phyloP scores from a whole-genome alignment of 2,888 invertebrate genomes.

The Drosophila infuscata region DNA sequence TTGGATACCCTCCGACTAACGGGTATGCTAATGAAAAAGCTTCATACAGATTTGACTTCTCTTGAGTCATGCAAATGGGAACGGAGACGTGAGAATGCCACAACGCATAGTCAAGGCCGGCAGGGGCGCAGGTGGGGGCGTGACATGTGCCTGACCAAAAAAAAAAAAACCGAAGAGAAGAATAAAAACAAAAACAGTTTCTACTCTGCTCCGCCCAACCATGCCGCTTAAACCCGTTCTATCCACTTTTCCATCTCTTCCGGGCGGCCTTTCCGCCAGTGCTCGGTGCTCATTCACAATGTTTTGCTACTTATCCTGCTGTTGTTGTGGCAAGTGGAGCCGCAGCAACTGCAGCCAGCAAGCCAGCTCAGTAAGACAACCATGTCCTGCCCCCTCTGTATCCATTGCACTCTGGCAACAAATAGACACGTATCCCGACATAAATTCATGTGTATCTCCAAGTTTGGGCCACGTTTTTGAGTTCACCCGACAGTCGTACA shows the following conservation, averaged over 20 bases:
- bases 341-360: slow-evolving; percentile 34
- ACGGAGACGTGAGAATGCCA: slow-evolving; percentile 45
- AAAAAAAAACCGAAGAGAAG: not conserved
- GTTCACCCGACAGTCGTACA: not conserved
- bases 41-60: slow-evolving; percentile 33
- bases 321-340: slow-evolving; percentile 20
- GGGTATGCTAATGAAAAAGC: slow-evolving; percentile 27
- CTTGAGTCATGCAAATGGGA: slow-evolving; percentile 41
- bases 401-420: not conserved
- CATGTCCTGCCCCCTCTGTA: slow-evolving; percentile 10
- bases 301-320: slow-evolving; percentile 46
- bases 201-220: not conserved
- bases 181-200: not conserved
- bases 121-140: slow-evolving; percentile 24
- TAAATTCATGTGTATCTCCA: not conserved
- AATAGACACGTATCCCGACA: not conserved
- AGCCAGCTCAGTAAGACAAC: slow-evolving; percentile 31
- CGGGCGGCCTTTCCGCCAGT: not conserved
- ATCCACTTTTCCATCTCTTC: slow-evolving; percentile 3
- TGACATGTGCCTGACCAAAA: slow-evolving; percentile 20
- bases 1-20: not conserved
- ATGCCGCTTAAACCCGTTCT: slow-evolving; percentile 6
- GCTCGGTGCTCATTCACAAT: slow-evolving; percentile 17
- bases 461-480: not conserved
- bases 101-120: slow-evolving; percentile 19